phyloP scores from a whole-genome alignment of 2,797 vertebrate species.

The Balearica regulorum region DNA sequence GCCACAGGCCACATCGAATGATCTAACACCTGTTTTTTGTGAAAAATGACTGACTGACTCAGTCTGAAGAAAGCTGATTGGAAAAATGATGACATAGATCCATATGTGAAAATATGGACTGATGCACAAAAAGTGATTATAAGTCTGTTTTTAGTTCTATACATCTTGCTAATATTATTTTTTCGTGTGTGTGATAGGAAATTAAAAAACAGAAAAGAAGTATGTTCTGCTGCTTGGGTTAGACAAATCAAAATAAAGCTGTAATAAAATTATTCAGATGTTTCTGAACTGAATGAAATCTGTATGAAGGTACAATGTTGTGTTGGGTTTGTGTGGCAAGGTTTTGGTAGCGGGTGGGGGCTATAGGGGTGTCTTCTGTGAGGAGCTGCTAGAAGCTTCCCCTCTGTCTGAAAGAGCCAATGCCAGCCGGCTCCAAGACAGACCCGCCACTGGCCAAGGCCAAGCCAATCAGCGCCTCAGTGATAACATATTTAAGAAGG shows the following conservation, averaged over 20 bases:
- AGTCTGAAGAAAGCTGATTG: neutral
- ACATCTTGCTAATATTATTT: neutral
- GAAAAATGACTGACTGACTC: neutral
- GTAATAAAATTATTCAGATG: neutral
- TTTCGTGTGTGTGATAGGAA: neutral
- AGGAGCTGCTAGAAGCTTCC: no score
- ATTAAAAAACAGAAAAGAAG: neutral
- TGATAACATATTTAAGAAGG: no score
- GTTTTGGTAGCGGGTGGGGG: no score
- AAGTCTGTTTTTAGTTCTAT: neutral
- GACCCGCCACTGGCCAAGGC: no score
- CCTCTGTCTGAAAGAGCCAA: no score
- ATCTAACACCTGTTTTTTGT: neutral
- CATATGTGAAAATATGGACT: neutral
- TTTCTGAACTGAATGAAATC: neutral
- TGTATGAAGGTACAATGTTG: neutral
- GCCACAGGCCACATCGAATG: neutral
- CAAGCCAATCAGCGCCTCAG: no score
- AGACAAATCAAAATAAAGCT: neutral
- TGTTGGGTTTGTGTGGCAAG: no score
- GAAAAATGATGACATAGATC: neutral
- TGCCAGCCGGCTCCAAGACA: no score
- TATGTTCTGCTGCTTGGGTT: neutral
- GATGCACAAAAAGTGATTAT: neutral
- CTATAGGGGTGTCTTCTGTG: no score